A percentile compares a stretch with the other conserved stretches of the same genome.
Evolutionary conservation across 2,113 vertebrate genomes (phyloP).

Genomic region (Mobula birostris): DNA sequence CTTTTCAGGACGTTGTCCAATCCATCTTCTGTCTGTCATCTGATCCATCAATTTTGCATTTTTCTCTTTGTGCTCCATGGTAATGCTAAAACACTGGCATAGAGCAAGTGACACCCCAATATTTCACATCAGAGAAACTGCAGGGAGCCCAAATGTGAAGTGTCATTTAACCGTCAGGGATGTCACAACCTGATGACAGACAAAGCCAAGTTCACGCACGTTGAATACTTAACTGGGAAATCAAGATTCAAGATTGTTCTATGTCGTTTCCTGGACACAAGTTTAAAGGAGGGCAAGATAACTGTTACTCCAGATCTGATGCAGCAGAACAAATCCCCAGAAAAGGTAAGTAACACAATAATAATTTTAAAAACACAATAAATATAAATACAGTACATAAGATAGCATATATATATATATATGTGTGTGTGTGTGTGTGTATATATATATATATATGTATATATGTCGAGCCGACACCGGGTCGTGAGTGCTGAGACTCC

Average conservation of each 20-base stretch:
- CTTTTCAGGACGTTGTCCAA: constrained; percentile 21
- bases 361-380: too few species aligned
- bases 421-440: too few species aligned
- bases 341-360: too few species aligned
- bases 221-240: not conserved
- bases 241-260: not conserved
- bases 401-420: too few species aligned
- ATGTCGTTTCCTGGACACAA: too few species aligned
- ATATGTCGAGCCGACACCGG: too few species aligned
- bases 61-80: not conserved
- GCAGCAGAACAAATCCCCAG: too few species aligned
- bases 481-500: too few species aligned
- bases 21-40: constrained; percentile 18
- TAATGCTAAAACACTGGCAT: not conserved
- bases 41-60: constrained; percentile 15
- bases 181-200: not conserved
- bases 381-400: too few species aligned
- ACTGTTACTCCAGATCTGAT: too few species aligned
- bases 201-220: not conserved
- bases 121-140: constrained; percentile 22
- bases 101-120: not conserved
- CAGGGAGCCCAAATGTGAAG: not conserved
- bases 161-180: not conserved
- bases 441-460: too few species aligned
- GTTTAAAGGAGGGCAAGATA: too few species aligned